These are phyloP conservation scores for Andricus curvator DNA, from an alignment of 2,888 invertebrate genomes.

Conservation along the genomic window DNA sequence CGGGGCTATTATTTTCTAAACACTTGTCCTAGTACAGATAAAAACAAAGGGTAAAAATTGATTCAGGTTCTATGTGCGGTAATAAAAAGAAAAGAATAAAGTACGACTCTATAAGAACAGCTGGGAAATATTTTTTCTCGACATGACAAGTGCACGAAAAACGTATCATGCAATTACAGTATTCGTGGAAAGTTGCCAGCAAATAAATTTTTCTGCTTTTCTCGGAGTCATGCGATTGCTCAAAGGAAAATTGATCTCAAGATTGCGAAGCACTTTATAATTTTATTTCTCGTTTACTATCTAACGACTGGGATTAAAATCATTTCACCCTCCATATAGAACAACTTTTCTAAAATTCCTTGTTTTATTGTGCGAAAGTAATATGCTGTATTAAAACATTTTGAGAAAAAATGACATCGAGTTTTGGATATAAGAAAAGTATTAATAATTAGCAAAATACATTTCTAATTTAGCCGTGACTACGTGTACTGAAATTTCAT, in stretches of 20 bases:
- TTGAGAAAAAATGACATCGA: too few relatives aligned
- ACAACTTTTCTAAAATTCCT: not conserved
- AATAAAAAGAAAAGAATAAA: not conserved
- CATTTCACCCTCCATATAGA: not conserved
- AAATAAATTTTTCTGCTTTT: constrained; percentile 19
- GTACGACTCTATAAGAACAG: not conserved
- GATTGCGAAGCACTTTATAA: constrained; percentile 20
- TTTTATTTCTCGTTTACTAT: constrained; percentile 18
- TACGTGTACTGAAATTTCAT: too few relatives aligned
- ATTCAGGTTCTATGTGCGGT: not conserved
- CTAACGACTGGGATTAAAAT: not conserved
- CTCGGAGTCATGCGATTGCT: constrained; percentile 8
- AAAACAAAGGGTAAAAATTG: too few relatives aligned
- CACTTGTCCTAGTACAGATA: too few relatives aligned
- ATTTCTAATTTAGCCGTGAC: too few relatives aligned
- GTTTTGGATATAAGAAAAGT: too few relatives aligned
- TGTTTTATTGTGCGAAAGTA: not conserved
- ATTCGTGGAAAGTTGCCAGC: constrained; percentile 17
- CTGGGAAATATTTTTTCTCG: not conserved
- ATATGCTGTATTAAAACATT: not conserved
- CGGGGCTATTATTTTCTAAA: too few relatives aligned
- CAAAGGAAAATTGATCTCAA: constrained; percentile 33
- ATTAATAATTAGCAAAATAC: too few relatives aligned
- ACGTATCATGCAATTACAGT: not conserved
- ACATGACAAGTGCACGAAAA: too few relatives aligned